phyloP scores from a whole-genome alignment of 2,797 vertebrate species.

The Lagorchestes hirsutus region DNA sequence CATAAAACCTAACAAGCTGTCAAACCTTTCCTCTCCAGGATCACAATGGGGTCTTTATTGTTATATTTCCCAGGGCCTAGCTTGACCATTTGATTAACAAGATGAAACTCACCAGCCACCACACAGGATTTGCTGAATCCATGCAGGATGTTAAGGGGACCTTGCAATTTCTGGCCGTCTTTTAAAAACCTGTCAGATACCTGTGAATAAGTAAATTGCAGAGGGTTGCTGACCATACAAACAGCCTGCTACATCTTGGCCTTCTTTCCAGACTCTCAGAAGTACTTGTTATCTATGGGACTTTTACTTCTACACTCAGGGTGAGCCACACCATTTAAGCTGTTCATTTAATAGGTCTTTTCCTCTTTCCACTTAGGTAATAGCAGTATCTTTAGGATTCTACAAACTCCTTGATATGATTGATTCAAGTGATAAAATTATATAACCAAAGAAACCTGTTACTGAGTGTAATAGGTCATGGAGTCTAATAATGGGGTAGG shows the following conservation, averaged over 20 bases:
- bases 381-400: constrained; percentile 63
- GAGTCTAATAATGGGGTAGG: constrained; percentile 12
- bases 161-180: constrained; percentile 1
- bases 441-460: constrained; percentile 44
- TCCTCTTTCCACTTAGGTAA: constrained; percentile 53
- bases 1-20: neutral
- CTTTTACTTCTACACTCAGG: constrained; percentile 46
- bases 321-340: constrained; percentile 56
- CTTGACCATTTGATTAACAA: constrained; percentile 64
- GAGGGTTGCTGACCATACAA: constrained; percentile 64
- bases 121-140: constrained; percentile 47
- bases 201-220: constrained; percentile 65
- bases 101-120: constrained; percentile 43
- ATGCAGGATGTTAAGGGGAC: constrained; percentile 21
- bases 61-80: neutral
- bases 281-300: constrained; percentile 25
- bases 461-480: constrained; percentile 42
- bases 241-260: constrained; percentile 45
- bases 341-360: constrained; percentile 52
- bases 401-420: constrained; percentile 43
- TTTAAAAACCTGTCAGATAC: constrained; percentile 53
- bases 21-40: neutral
- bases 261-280: constrained; percentile 25
- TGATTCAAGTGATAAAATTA: constrained; percentile 30
- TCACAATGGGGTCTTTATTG: neutral